phyloP scores from a whole-genome alignment of 2,797 vertebrate genomes.

The Miichthys miiuy region DNA sequence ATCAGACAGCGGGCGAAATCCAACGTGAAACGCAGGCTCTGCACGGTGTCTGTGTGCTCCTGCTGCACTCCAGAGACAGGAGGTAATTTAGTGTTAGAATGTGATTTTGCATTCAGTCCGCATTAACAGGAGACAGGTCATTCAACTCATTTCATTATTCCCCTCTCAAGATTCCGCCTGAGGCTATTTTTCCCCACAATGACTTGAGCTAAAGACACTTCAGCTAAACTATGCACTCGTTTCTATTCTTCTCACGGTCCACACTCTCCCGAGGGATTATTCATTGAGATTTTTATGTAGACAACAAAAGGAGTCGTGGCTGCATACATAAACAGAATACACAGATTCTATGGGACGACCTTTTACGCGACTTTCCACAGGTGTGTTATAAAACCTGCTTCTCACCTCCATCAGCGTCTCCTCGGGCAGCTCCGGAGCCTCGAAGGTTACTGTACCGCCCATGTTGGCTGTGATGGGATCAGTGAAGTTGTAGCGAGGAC shows the following conservation, averaged over 20 bases:
- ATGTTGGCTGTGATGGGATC: slow-evolving; percentile 90
- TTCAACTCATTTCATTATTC: slow-evolving; percentile 13
- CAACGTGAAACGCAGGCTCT: slow-evolving; percentile 92
- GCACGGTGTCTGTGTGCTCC: slow-evolving; percentile 95
- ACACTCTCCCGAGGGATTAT: neutral
- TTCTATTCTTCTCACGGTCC: neutral
- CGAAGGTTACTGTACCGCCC: slow-evolving; percentile 92
- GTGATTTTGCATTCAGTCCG: slow-evolving; percentile 10
- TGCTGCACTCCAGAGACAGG: slow-evolving; percentile 84
- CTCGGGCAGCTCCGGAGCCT: slow-evolving; percentile 95
- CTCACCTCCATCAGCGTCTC: slow-evolving; percentile 99
- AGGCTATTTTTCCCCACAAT: neutral
- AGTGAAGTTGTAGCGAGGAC: slow-evolving; percentile 88
- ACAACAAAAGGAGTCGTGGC: neutral
- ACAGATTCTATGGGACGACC: neutral
- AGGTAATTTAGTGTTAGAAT: slow-evolving; percentile 2
- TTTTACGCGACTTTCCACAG: neutral
- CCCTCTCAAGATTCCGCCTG: neutral
- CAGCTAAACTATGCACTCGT: neutral
- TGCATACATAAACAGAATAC: neutral
- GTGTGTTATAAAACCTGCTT: neutral
- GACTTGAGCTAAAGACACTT: slow-evolving; percentile 17
- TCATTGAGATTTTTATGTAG: neutral
- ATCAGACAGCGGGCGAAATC: slow-evolving; percentile 92
- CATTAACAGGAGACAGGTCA: neutral